phyloP scores from a whole-genome alignment of 1,140 invertebrate genomes.

The Aphis gossypii region DNA sequence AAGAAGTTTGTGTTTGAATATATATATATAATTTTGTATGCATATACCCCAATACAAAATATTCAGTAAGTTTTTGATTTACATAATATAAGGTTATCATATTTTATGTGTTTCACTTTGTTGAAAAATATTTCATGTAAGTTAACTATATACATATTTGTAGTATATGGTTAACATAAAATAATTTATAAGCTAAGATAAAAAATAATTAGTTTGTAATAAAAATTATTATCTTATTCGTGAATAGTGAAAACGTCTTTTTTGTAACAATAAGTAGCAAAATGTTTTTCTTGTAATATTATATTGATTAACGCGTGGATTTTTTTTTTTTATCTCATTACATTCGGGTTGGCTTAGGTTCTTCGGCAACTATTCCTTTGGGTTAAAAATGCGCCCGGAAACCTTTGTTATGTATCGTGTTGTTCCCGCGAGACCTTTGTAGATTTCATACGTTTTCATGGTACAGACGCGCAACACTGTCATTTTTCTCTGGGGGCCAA shows the following conservation, averaged over 20 bases:
- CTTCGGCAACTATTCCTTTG: background rate
- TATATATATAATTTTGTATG: too few relatives aligned
- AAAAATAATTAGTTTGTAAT: background rate
- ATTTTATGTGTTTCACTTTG: background rate
- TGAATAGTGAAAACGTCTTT: background rate
- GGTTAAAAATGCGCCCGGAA: background rate
- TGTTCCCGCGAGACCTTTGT: background rate
- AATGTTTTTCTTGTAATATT: background rate
- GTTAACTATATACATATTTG: background rate
- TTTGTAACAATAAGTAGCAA: background rate
- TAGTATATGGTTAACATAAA: background rate
- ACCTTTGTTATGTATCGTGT: background rate
- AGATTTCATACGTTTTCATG: background rate
- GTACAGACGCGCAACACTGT: background rate
- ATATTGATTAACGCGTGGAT: background rate
- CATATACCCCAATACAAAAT: background rate
- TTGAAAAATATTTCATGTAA: background rate
- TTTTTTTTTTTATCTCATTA: conserved; percentile 12
- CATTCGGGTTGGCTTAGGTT: background rate
- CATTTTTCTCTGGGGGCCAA: background rate
- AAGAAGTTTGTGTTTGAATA: too few relatives aligned
- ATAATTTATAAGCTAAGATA: background rate
- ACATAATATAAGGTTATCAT: background rate
- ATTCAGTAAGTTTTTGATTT: background rate
- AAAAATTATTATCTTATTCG: background rate